Evolutionary conservation across 2,888 invertebrate species (phyloP).

Genomic region (Beris chalybata): DNA sequence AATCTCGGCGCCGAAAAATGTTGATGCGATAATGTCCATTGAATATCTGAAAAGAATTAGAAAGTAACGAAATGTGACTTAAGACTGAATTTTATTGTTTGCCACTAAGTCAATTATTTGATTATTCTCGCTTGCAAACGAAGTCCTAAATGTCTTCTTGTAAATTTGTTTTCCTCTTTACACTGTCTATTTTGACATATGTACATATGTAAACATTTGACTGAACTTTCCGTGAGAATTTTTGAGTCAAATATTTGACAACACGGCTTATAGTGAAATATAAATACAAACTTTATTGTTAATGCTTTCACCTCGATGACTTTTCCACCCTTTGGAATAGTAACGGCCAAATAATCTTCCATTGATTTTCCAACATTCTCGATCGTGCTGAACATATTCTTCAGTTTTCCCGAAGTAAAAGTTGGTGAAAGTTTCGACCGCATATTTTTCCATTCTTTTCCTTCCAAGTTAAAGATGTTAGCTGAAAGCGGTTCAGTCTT

Average conservation of each 20-base stretch:
- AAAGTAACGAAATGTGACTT: background rate
- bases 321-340: conserved; percentile 47
- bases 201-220: no score
- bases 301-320: conserved; percentile 57
- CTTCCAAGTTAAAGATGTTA: conserved; percentile 63
- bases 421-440: conserved; percentile 67
- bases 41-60: conserved; percentile 42
- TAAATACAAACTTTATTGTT: conserved; percentile 45
- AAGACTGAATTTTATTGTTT: no score
- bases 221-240: no score
- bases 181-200: no score
- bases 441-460: conserved; percentile 65
- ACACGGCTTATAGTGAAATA: background rate
- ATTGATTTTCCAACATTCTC: conserved; percentile 62
- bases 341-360: conserved; percentile 54
- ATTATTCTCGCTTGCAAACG: no score
- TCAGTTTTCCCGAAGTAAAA: conserved; percentile 69
- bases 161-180: no score
- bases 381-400: conserved; percentile 65
- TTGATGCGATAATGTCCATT: conserved; percentile 49
- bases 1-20: conserved; percentile 49
- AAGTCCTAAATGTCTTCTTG: no score
- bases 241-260: no score
- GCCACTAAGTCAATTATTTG: no score
- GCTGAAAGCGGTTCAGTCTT: conserved; percentile 64